Evolutionary conservation across 2,888 invertebrate species (phyloP).

Genomic region (Eudemis profundana): DNA sequence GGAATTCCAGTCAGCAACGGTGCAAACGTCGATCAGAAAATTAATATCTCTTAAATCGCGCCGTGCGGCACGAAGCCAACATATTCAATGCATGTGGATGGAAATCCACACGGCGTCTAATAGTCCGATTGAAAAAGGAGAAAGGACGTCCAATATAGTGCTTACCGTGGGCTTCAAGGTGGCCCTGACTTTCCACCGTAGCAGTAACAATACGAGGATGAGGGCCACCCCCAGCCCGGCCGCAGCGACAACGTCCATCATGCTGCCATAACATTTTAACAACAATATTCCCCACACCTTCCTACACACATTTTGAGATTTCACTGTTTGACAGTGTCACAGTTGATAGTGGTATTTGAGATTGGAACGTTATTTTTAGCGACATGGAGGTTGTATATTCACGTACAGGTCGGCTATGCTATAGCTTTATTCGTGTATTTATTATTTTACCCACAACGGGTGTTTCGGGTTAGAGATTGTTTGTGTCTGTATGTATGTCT

Average conservation of each 20-base stretch:
- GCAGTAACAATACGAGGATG: slow-evolving; percentile 56
- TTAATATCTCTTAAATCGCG: no score
- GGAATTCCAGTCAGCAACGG: no score
- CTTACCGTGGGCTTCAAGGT: neutral
- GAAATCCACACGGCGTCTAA: no score
- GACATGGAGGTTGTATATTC: neutral
- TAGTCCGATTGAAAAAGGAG: no score
- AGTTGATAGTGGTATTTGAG: slow-evolving; percentile 18
- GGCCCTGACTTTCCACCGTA: slow-evolving; percentile 63
- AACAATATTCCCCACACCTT: slow-evolving; percentile 37
- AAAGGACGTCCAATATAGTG: no score
- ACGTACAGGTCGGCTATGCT: neutral
- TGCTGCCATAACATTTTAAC: slow-evolving; percentile 55
- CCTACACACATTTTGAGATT: slow-evolving; percentile 3
- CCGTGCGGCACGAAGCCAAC: no score
- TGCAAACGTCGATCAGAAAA: no score
- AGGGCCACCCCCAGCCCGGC: slow-evolving; percentile 62
- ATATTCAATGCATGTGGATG: no score
- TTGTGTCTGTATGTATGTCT: no score
- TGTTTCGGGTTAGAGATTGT: no score
- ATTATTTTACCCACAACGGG: no score
- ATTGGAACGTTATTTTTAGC: slow-evolving; percentile 14
- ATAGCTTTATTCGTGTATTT: no score
- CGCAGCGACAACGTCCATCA: slow-evolving; percentile 59
- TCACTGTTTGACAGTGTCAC: slow-evolving; percentile 8